Percentiles rank a stretch among this genome's conserved stretches.
These are phyloP conservation scores for Hippocampus abdominalis DNA, from an alignment of 2,113 vertebrate genomes.

Conservation along the genomic window DNA sequence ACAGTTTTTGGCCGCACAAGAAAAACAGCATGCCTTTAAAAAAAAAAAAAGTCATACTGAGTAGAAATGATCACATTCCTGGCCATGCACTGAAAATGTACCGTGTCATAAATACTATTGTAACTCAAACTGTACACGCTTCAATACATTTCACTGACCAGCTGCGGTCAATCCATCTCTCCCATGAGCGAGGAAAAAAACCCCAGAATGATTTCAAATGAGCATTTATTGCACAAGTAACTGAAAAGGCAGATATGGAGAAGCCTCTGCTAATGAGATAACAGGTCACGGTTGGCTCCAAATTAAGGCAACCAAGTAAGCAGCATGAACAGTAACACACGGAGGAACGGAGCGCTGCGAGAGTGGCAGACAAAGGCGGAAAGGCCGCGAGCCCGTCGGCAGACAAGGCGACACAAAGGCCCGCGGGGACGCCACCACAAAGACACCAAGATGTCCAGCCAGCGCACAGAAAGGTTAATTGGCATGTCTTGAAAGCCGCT, in stretches of 20 bases:
- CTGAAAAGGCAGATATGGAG: constrained; percentile 8
- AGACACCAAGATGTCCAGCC: constrained; percentile 67
- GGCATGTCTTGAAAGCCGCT: constrained; percentile 72
- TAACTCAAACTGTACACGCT: background rate
- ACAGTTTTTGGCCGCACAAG: constrained; percentile 35
- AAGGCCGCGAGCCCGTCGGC: constrained; percentile 54
- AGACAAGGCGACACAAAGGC: constrained; percentile 61
- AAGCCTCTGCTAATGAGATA: constrained; percentile 31
- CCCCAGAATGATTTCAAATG: background rate
- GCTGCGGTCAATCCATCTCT: background rate
- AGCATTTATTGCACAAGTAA: background rate
- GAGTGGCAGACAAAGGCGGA: constrained; percentile 64
- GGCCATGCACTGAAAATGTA: constrained; percentile 6
- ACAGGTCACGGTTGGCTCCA: constrained; percentile 28
- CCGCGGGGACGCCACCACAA: constrained; percentile 61
- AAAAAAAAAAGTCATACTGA: constrained; percentile 3
- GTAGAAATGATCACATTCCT: constrained; percentile 25
- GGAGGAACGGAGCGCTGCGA: constrained; percentile 26
- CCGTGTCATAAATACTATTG: constrained; percentile 12
- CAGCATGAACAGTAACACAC: constrained; percentile 47
- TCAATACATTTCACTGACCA: background rate
- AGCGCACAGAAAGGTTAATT: constrained; percentile 75
- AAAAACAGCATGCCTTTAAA: constrained; percentile 27
- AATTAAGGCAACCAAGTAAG: constrained; percentile 11
- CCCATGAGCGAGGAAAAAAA: background rate